Evolutionary conservation across 1,140 invertebrate genomes (phyloP).

Genomic region (Eriosoma lanigerum): DNA sequence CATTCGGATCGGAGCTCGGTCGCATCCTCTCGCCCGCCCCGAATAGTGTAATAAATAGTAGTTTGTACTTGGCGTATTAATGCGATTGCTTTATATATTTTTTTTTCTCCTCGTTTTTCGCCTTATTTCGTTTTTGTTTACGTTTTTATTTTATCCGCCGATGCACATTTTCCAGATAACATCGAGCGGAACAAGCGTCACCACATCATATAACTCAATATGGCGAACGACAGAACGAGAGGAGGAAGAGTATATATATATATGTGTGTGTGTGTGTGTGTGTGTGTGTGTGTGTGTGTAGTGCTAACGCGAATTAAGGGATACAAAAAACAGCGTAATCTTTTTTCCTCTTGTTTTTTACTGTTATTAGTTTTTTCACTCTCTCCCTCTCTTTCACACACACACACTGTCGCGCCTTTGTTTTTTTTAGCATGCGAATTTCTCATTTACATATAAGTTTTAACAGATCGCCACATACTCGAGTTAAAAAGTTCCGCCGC

Average conservation of each 20-base stretch:
- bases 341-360: constrained; percentile 1
- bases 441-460: constrained; percentile 44
- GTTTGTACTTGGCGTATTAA: constrained; percentile 52
- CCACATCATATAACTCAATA: constrained; percentile 44
- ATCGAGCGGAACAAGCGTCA: constrained; percentile 38
- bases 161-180: constrained; percentile 45
- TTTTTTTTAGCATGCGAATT: no score
- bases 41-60: constrained; percentile 45
- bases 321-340: constrained; percentile 42
- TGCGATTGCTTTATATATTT: constrained; percentile 51
- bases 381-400: background rate
- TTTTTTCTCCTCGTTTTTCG: background rate
- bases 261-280: background rate
- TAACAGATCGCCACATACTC: background rate
- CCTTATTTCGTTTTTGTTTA: background rate
- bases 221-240: background rate
- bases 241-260: background rate
- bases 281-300: background rate
- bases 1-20: constrained; percentile 40
- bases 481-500: background rate
- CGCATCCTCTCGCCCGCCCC: constrained; percentile 26
- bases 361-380: background rate
- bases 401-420: background rate
- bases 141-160: background rate
- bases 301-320: constrained; percentile 43